Evolutionary conservation across 1,140 invertebrate species (phyloP), one percentile per base, ranked within the genome.

Genomic region (Brachystomella parvula): DNA sequence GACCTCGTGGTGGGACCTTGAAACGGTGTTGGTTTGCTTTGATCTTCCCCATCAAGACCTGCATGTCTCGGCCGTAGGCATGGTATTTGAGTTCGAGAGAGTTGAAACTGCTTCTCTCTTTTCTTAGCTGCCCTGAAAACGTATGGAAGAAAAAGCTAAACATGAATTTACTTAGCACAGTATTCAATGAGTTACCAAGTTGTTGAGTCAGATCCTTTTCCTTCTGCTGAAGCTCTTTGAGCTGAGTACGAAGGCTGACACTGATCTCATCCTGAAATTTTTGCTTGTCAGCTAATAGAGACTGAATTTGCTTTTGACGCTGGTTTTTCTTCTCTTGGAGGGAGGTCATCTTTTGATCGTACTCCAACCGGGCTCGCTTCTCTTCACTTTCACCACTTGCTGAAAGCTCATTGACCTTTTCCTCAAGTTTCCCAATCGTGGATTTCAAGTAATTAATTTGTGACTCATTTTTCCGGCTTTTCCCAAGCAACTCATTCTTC

Each of bases 1-100:
- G 71, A n/a, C 71, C 71, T 0, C 66, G 3, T 0, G 71, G 71
- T 17, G 29, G 44, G 53, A 66, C 53, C 30, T 30, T 60, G 35
- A 72, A 72, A 31, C 31, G 49, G 2, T 61, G 19, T 17, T 61
- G 21, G 57, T 68, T 66, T 1, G 64, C 63, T 47, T 70, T 30
- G 2, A 72, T 63, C 49, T 64, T 68, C 1, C 24, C 64, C 26
- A 70, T 21, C 1, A 72, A 56, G 3, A 31, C 28, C 62, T 64
- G 21, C 61, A 72, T 72, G 3, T 56, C 9, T 2, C 17, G 30
- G 3, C 71, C 71, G 63, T 31, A 72, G 0, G 33, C 26, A 15
- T 39, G 32, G 32, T 61, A 72, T 49, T 65, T 67, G 21, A n/a
- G n/a, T n/a, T 64, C 68, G 1, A 47, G 21, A 12, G 12, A n/a